Base-by-base conservation (phyloP, 2,888 invertebrate species). In the Patella caerulea region DNA sequence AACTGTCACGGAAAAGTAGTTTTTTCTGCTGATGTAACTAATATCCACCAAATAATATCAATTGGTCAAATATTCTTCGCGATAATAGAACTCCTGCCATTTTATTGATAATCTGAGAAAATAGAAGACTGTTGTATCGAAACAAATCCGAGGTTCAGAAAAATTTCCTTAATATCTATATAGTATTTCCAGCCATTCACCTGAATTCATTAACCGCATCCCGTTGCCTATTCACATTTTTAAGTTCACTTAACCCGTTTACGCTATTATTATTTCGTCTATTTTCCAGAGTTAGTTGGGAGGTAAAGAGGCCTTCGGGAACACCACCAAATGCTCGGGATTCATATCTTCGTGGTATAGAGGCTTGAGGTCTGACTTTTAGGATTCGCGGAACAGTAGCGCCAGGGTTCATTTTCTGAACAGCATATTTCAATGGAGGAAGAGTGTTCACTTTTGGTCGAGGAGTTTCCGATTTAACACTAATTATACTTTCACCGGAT, bases 341-440 rank as follows among this genome's bases (percentile, higher is more conserved):
- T 65, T 65, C 65, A 19, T 65, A 65, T 15, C 73, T 56, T n/a
- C 77, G 55, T 4, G 77, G 73, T 15, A 77, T 72, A 4, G 73
- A 69, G 17, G 72, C 73, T 19, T 52, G 65, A 7, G 70, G 45
- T n/a, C 72, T 19, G 17, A 70, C n/a, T 34, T 17, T 53, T 19
- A 55, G 24, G 12, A 73, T 9, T 59, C 34, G 7, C 70, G 77
- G 52, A 69, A 74, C n/a, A 71, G 29, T 12, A 53, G 56, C 45
- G 74, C 55, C 72, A 56, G 65, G 65, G 24, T 65, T 65, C 65
- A 65, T 65, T 53, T 73, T 65, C 19, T 56, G 52, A 9, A 45
- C 45, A 9, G 74, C 29, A 15, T 72, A 74, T 53, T 73, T 74
- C 24, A 78, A 34, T 5, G 78, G 78, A 2, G 78, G 78, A 15